These are phyloP conservation scores for Hypothenemus hampei DNA, from an alignment of 1,140 invertebrate genomes.

Conservation along the genomic window DNA sequence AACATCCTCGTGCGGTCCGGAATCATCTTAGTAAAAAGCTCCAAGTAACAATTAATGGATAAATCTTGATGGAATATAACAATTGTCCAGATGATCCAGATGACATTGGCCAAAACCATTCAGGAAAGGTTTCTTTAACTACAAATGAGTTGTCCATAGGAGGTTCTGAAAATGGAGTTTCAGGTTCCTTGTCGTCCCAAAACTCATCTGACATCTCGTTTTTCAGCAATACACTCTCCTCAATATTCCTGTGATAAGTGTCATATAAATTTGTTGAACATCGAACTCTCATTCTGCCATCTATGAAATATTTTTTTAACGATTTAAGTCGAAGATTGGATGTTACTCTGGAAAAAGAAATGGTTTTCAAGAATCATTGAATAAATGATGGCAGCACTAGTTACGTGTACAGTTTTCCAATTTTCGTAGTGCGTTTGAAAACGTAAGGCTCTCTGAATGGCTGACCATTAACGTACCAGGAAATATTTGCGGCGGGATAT, in stretches of 20 bases:
- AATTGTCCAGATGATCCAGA: conserved; percentile 3
- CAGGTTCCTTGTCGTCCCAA: no score
- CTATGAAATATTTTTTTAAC: not conserved
- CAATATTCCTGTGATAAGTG: conserved; percentile 6
- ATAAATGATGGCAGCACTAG: not conserved
- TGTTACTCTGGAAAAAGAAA: conserved; percentile 9
- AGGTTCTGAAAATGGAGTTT: not conserved
- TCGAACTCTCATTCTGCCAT: conserved; percentile 7
- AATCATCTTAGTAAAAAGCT: no score
- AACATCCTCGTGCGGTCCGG: no score
- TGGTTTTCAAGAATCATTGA: not conserved
- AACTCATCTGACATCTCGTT: not conserved
- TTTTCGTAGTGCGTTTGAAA: not conserved
- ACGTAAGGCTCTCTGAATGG: conserved; percentile 9
- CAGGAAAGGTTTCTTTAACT: not conserved
- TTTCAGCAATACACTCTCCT: not conserved
- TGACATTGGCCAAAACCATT: not conserved
- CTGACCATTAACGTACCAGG: conserved; percentile 19
- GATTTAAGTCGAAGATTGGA: conserved; percentile 11
- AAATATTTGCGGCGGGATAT: conserved; percentile 20
- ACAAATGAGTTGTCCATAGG: not conserved
- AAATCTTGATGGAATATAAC: not conserved
- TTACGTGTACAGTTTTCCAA: not conserved
- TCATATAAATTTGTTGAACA: conserved; percentile 18
- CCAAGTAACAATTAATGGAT: not conserved